Evolutionary conservation across 2,888 invertebrate genomes (phyloP), one percentile per base, ranked within the genome.

Genomic region (Melanophora roralis): DNA sequence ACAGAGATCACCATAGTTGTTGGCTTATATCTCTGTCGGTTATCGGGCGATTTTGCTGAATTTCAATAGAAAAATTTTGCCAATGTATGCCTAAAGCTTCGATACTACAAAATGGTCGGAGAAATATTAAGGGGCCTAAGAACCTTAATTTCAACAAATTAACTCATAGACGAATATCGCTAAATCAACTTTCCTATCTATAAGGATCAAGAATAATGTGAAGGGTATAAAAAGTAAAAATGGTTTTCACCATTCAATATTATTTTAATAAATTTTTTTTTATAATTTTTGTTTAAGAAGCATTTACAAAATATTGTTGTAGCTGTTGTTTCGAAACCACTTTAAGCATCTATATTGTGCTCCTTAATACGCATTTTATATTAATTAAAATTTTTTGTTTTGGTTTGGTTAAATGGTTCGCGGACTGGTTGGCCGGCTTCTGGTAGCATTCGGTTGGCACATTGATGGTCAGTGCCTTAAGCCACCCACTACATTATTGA

Each of bases 291-390:
- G 45, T 59, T 60, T 55, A 19, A 16, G 34, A 49, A 36, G 38
- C 36, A 45, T 62, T 73, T 77, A n/a, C n/a, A n/a, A n/a, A n/a
- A n/a, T 59, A 38, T 40, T 9, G 43, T 51, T 34, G 47, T 60
- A 53, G 36, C 59, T 51, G 40, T 67, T 55, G 36, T 53, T 74
- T 5, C 27, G 27, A 6, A 74, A 73, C 47, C 82, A 80, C 78
- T 82, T 82, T 80, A 77, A 79, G 74, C 71, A 77, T 75, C 74
- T 82, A 78, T 78, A 83, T 75, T 81, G 81, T 79, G 68, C 74
- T 75, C 73, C 67, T 80, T 82, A 81, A 82, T 82, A 78, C 76
- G 68, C 60, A 75, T 81, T 78, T 83, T 77, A 77, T 83, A 79
- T 82, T 77, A 68, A 79, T 79, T 68, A 67, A 0, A 40, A 43